These are phyloP conservation scores for Menidia menidia DNA, from an alignment of 2,797 vertebrate genomes.

Conservation along the genomic window DNA sequence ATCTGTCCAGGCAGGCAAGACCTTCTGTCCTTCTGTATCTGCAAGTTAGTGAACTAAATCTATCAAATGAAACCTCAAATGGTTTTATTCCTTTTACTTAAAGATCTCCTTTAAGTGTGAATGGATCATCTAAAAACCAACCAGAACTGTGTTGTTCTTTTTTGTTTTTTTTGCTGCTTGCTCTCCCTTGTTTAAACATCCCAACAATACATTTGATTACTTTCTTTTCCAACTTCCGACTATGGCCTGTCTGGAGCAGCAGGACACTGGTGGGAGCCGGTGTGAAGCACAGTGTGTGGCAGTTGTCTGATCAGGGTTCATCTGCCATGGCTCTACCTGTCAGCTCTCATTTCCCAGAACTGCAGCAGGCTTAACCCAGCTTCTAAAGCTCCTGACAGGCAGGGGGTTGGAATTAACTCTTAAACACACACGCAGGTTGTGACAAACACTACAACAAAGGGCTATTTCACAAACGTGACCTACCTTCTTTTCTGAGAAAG, in stretches of 20 bases:
- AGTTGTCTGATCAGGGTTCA: conserved; percentile 21
- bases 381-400: conserved; percentile 67
- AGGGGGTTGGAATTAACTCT: conserved; percentile 61
- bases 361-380: conserved; percentile 76
- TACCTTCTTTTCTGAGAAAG: conserved; percentile 78
- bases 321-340: conserved; percentile 65
- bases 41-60: neutral
- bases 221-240: neutral
- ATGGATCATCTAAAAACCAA: neutral
- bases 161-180: neutral
- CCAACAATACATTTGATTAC: neutral
- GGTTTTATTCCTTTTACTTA: neutral
- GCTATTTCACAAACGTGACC: conserved; percentile 34
- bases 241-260: no score
- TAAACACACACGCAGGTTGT: conserved; percentile 41
- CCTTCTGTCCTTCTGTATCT: neutral
- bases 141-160: neutral
- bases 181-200: neutral
- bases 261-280: no score
- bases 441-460: conserved; percentile 28
- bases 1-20: conserved; percentile 46
- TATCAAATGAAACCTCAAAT: neutral
- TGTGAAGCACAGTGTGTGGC: no score
- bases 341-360: conserved; percentile 78
- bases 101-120: neutral